Evolutionary conservation across 64 coral and sea anemone species (phyloP), one percentile per base, ranked within the genome.

Genomic region (Exaiptasia diaphana): DNA sequence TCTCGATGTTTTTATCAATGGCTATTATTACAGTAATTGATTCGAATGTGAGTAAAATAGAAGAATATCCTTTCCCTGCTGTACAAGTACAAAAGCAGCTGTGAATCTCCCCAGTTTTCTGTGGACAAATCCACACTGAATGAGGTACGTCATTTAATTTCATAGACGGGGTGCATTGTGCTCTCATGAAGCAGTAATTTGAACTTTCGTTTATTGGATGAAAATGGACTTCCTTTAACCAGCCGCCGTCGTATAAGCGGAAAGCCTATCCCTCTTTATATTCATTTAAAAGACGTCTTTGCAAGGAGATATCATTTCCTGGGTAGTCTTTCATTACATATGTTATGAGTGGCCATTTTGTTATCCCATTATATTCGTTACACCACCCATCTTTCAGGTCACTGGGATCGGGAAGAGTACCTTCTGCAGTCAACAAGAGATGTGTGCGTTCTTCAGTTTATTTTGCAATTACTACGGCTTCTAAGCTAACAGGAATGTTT

Each of bases 251-350:
- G 17, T 90, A 83, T 24, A 90, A 46, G 11, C 87, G 41, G 46
- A 76, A 90, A 2, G 79, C 78, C 57, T 90, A 82, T 75, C 87
- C 87, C 57, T 90, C 87, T 56, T 83, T 90, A 39, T 90, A 90
- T 52, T 90, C 70, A 53, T 90, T 90, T 21, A 90, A 30, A 15
- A 90, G 34, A 18, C 87, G 56, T 25, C 54, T 90, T 74, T 90
- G 87, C 14, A 90, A 42, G 25, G 78, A 36, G 18, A 74, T 73
- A 42, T 90, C 78, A 41, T 90, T 72, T 13, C 87, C 77, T 50
- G 87, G 87, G 60, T 90, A 78, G 43, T 90, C 87, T 40, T 75
- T 39, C 68, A 90, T 90, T 18, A 90, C 46, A 20, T 75, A 82
- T 13, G 75, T 48, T 73, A 90, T 62, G 12, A 68, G 68, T 32